Conservation (phyloP, 2,888 invertebrate species). For the Lottia scabra region DNA sequence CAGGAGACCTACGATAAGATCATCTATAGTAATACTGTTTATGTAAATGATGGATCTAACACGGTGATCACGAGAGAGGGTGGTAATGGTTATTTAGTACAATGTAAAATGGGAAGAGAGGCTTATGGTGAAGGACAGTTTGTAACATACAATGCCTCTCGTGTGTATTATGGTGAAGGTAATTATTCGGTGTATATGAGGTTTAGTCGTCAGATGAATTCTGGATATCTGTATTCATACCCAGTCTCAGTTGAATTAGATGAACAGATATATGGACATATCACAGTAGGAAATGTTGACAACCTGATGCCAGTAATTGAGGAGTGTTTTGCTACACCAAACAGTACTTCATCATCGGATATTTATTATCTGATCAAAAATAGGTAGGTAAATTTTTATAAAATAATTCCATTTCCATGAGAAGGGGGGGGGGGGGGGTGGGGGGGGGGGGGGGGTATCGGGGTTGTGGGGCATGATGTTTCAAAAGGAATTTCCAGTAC, state of each 20-base stretch:
- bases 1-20: background rate
- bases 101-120: background rate
- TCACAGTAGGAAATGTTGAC: background rate
- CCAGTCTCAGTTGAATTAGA: background rate
- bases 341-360: background rate
- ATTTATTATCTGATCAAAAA: background rate
- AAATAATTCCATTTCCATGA: background rate
- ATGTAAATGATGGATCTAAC: background rate
- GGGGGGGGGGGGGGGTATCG: no score
- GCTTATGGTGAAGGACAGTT: background rate
- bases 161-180: background rate
- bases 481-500: no score
- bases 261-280: background rate
- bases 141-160: no score
- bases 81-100: background rate
- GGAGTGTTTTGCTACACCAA: background rate
- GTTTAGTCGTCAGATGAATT: background rate
- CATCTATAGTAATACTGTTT: background rate
- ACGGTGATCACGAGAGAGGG: background rate
- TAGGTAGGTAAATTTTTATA: background rate
- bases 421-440: no score
- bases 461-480: no score
- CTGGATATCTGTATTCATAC: background rate
- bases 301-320: background rate
- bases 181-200: background rate